Evolutionary conservation across 2,797 vertebrate genomes (phyloP).

Genomic region (Dipus sagitta): DNA sequence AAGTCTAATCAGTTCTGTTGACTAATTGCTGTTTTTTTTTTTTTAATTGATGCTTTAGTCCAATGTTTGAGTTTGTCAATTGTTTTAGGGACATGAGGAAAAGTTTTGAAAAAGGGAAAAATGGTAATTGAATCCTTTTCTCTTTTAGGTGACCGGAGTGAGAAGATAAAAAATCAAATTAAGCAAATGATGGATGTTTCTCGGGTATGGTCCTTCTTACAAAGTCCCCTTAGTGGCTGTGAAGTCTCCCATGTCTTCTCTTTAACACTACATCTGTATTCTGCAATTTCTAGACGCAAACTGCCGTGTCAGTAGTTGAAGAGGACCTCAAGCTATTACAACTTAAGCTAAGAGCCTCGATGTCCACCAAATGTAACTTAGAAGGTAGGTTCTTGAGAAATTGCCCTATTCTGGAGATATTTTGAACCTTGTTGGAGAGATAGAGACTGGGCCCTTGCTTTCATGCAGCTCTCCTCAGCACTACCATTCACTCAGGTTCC

Average conservation of each 20-base stretch:
- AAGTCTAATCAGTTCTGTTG: not conserved
- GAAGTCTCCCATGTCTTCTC: not conserved
- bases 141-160: constrained; percentile 90
- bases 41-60: not conserved
- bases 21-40: not conserved
- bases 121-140: constrained; percentile 48
- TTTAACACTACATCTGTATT: constrained; percentile 64
- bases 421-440: not conserved
- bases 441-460: not conserved
- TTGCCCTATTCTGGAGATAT: not conserved
- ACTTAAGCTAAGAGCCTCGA: constrained; percentile 91
- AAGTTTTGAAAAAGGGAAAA: constrained; percentile 56
- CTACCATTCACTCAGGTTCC: not conserved
- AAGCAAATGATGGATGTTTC: constrained; percentile 98
- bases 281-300: constrained; percentile 91
- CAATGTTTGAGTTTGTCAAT: constrained; percentile 38
- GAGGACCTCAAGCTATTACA: constrained; percentile 95
- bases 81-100: not conserved
- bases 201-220: constrained; percentile 88
- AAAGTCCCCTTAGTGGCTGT: not conserved
- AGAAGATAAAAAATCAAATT: constrained; percentile 92
- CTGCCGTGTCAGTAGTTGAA: constrained; percentile 93
- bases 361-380: constrained; percentile 92
- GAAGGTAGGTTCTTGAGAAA: constrained; percentile 90
- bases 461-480: not conserved